Percentiles rank a stretch among this genome's conserved stretches.
Evolutionary conservation across 1,140 invertebrate species (phyloP).

Genomic region (Drosophila bifasciata): DNA sequence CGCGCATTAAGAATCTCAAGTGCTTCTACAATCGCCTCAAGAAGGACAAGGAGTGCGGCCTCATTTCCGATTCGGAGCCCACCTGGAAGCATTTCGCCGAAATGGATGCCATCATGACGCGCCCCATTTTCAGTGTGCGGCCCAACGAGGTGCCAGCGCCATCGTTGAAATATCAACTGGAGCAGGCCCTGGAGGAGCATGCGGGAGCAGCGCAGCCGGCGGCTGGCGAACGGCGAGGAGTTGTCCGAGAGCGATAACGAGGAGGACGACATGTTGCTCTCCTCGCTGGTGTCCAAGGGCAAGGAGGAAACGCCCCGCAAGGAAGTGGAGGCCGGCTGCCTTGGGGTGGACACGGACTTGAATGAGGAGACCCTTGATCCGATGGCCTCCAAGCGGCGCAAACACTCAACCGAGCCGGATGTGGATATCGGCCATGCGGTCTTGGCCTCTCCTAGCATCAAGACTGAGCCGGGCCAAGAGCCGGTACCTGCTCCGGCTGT

Average conservation of each 20-base stretch:
- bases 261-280: slow-evolving; percentile 72
- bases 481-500: slow-evolving; percentile 12
- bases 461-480: slow-evolving; percentile 58
- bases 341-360: slow-evolving; percentile 49
- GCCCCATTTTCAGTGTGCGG: slow-evolving; percentile 82
- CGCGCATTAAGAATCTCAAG: slow-evolving; percentile 85
- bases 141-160: slow-evolving; percentile 83
- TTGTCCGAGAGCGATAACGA: slow-evolving; percentile 70
- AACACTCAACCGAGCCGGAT: slow-evolving; percentile 62
- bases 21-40: slow-evolving; percentile 86
- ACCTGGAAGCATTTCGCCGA: slow-evolving; percentile 86
- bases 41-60: slow-evolving; percentile 84
- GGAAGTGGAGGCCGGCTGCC: slow-evolving; percentile 42
- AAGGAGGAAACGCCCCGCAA: slow-evolving; percentile 35
- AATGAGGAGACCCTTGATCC: slow-evolving; percentile 53
- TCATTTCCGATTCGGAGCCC: slow-evolving; percentile 82
- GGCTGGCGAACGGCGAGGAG: slow-evolving; percentile 65
- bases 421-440: slow-evolving; percentile 80
- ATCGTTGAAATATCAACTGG: slow-evolving; percentile 81
- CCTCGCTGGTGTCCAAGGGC: slow-evolving; percentile 51
- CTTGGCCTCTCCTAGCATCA: slow-evolving; percentile 59
- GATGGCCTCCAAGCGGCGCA: slow-evolving; percentile 49
- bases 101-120: slow-evolving; percentile 85
- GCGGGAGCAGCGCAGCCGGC: slow-evolving; percentile 71
- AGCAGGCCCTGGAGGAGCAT: slow-evolving; percentile 78